Base-by-base conservation (phyloP, 2,113 vertebrate species). In the Aptenodytes patagonicus region DNA sequence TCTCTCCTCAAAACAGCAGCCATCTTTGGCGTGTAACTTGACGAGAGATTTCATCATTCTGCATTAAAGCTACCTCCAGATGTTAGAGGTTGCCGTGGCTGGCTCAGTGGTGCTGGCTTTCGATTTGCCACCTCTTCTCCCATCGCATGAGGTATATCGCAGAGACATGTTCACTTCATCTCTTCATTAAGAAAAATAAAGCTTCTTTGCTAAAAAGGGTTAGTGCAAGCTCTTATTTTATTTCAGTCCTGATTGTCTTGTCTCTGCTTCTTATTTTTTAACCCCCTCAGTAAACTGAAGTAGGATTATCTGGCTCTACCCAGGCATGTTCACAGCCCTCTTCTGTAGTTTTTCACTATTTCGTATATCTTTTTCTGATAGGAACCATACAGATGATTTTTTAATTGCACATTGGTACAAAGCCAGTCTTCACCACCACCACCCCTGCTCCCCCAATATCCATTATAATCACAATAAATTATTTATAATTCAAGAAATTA, bases 1-100 rank as follows among this genome's bases (percentile, higher is more conserved):
- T 72, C 86, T 87, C 81, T 91, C 93, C 92, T 96, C 96, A 96
- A 89, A 88, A 87, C 90, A 95, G 97, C 96, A 98, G 97, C 97
- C 97, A 98, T 98, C 95, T 98, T 98, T 89, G 79, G 96, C 0
- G 11, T 90, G 95, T 83, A 96, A 97, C 86, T 95, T 79, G 84
- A 91, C 2, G n/a, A 69, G 57, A 84, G 65, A 93, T 97, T 97
- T 98, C 97, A 95, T 97, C 95, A 95, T 97, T 93, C 91, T 46
- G 80, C 65, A 47, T 24, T 71, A 79, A 95, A 95, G 46, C 55
- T 60, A 49, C 64, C 62, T 94, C 95, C 94, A 96, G 97, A 91
- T 82, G 88, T 82, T 42, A 34, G 73, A 69, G 61, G 81, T 58
- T 68, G 69, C 54, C 1, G 17, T 92, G 88, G 93, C 78, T 84